Base-by-base conservation (phyloP, 2,888 invertebrate genomes). In the Sarcophaga caerulescens region DNA sequence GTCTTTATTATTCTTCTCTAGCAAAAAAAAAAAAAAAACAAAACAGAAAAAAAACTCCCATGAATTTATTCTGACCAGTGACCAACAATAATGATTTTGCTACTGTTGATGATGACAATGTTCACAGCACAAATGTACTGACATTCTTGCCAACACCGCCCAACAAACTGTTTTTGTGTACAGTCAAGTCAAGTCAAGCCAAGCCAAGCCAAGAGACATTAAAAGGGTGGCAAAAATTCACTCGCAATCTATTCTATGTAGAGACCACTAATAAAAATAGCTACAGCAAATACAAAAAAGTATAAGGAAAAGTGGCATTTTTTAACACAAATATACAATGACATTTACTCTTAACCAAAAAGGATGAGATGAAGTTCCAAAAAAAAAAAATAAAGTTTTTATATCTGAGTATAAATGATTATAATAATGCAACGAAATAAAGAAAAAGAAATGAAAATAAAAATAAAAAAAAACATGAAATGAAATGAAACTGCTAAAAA, bases 31-130 rank as follows among this genome's bases (percentile, higher is more conserved):
- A 35, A 3, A 35, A 35, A 10, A 35, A 3, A 35, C 1, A 35
- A 35, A 35, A 35, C 8, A 8, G 6, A 35, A 1, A 35, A 8
- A 35, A 35, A 73, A 73, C 57, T 10, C 45, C 66, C 59, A 62
- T 68, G 73, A 60, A 74, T 75, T 81, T 71, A 71, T 65, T 44
- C 35, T 73, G 74, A 84, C 78, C 63, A 74, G 57, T 74, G 69
- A 65, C 63, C 45, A 78, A 63, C 68, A 79, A 60, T 44, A 59
- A 47, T 23, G 65, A 79, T 79, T n/a, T 35, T 44, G 25, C 25
- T n/a, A 52, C 65, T 69, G 71, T n/a, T 70, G 65, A 71, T 47
- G 47, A 66, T 82, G 60, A 57, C 21, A 59, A 57, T 47, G 75
- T 59, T 47, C 70, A 76, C 52, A 76, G 63, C 63, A 76, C 65